Conservation (phyloP, 2,113 vertebrate genomes). For the Melanerpes formicivorus region DNA sequence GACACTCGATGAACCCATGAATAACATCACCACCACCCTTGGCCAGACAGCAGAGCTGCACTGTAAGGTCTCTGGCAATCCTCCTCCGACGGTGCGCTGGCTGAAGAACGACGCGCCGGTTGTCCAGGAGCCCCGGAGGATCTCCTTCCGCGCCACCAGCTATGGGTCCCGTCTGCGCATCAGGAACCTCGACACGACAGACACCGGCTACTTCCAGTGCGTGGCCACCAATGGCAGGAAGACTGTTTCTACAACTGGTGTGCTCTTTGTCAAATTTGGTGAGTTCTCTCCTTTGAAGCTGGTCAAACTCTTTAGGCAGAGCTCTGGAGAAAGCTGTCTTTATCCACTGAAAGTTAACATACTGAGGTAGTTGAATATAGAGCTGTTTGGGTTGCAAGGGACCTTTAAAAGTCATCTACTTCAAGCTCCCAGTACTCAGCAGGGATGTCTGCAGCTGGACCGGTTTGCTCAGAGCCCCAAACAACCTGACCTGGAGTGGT, state of each 20-base stretch:
- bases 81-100: slow-evolving; percentile 88
- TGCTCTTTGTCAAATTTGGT: slow-evolving; percentile 98
- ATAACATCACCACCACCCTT: slow-evolving; percentile 96
- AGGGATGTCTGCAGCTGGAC: too few species aligned
- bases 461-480: too few species aligned
- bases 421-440: too few species aligned
- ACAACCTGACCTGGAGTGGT: too few species aligned
- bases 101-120: slow-evolving; percentile 97
- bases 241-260: slow-evolving; percentile 92
- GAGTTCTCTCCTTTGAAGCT: not conserved
- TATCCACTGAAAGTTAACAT: fast-evolving
- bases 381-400: too few species aligned
- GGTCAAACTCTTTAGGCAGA: fast-evolving
- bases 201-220: slow-evolving; percentile 98
- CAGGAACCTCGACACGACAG: slow-evolving; percentile 94
- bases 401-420: too few species aligned
- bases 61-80: slow-evolving; percentile 91
- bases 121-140: slow-evolving; percentile 90
- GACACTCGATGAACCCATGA: slow-evolving; percentile 92
- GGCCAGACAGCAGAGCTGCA: slow-evolving; percentile 93
- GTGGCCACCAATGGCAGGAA: slow-evolving; percentile 88
- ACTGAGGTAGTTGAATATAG: too few species aligned
- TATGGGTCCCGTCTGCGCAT: slow-evolving; percentile 95
- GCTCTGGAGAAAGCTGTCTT: not conserved
- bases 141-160: slow-evolving; percentile 86